These are phyloP conservation scores for Heteronetta atricapilla DNA, from an alignment of 2,113 vertebrate species.

Conservation along the genomic window DNA sequence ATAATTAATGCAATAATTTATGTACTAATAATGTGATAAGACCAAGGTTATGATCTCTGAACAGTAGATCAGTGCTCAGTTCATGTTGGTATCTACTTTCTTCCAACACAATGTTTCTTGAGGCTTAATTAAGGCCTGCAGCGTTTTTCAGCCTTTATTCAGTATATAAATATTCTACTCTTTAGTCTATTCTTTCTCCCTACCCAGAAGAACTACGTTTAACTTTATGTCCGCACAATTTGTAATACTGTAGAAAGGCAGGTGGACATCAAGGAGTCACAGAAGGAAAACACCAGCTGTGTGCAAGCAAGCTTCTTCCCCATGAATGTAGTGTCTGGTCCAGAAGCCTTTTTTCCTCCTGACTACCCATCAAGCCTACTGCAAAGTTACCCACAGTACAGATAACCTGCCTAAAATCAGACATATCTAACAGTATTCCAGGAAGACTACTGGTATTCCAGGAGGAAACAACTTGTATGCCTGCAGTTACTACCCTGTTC, in stretches of 20 bases:
- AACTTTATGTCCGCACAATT: not conserved
- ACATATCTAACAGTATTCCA: accelerated
- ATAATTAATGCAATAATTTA: constrained; percentile 56
- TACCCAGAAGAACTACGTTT: not conserved
- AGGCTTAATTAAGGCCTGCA: constrained; percentile 50
- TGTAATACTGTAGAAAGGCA: not conserved
- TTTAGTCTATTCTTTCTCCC: not conserved
- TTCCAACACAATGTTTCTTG: constrained; percentile 39
- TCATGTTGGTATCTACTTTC: constrained; percentile 6
- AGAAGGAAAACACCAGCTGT: accelerated
- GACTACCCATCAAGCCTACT: not conserved
- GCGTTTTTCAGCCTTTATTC: not conserved
- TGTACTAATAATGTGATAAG: constrained; percentile 67
- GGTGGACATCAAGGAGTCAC: not conserved
- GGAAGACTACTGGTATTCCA: accelerated
- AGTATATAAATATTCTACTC: not conserved
- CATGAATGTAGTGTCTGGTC: accelerated
- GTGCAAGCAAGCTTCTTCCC: not conserved
- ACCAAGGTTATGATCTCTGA: constrained; percentile 60
- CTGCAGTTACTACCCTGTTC: accelerated
- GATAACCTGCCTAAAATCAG: not conserved
- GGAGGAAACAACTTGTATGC: accelerated
- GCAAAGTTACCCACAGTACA: not conserved
- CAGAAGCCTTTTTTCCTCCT: not conserved
- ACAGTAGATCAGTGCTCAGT: constrained; percentile 3